These are phyloP conservation scores for Branchipolynoe longqiensis DNA, from an alignment of 2,888 invertebrate genomes.

Conservation along the genomic window DNA sequence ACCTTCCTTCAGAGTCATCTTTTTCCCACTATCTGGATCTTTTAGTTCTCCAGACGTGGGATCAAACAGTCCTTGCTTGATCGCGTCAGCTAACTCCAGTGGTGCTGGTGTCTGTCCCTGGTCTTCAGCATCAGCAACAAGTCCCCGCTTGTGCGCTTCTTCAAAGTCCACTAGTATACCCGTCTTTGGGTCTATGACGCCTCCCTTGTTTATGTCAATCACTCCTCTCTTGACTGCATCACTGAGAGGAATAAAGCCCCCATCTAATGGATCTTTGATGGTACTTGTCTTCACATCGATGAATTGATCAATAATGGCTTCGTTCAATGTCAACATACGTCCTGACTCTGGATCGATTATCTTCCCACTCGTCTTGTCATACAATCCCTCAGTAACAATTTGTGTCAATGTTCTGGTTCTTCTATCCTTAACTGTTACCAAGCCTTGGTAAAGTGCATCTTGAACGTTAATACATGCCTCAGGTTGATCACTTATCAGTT, in stretches of 20 bases:
- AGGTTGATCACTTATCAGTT: not conserved
- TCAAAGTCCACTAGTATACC: conserved; percentile 13
- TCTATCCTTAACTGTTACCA: not conserved
- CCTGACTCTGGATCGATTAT: conserved; percentile 82
- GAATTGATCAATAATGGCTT: conserved; percentile 10
- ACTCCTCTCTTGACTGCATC: conserved; percentile 48
- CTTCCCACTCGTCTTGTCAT: conserved; percentile 83
- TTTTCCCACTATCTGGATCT: conserved; percentile 83
- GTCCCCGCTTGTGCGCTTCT: not conserved
- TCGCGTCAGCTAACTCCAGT: not conserved
- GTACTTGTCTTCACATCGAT: conserved; percentile 1
- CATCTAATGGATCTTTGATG: conserved; percentile 27
- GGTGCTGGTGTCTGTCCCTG: not conserved
- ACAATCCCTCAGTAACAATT: conserved; percentile 5
- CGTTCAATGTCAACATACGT: not conserved
- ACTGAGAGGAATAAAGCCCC: not conserved
- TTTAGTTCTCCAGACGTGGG: conserved; percentile 10
- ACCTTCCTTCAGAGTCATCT: conserved; percentile 72
- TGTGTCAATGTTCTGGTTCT: not conserved
- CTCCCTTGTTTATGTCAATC: conserved; percentile 42
- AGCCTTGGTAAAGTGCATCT: conserved; percentile 7
- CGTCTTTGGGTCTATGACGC: conserved; percentile 45
- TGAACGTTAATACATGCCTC: not conserved
- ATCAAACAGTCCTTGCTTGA: conserved; percentile 9
- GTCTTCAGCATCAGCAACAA: not conserved